Evolutionary conservation across 2,113 vertebrate genomes (phyloP).

Genomic region (Uria aalge): DNA sequence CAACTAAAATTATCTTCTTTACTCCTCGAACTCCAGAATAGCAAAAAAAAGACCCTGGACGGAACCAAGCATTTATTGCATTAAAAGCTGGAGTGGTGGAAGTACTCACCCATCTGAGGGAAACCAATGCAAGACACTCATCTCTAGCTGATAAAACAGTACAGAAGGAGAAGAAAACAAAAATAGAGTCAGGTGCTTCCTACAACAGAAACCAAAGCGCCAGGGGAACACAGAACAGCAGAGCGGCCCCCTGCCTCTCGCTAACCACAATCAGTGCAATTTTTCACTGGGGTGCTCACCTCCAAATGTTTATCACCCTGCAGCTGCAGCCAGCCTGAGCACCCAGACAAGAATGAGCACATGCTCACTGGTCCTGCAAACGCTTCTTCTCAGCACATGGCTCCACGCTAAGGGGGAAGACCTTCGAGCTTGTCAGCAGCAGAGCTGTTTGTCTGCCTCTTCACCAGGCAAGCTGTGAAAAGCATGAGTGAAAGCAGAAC

Average conservation of each 20-base stretch:
- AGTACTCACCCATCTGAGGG: not conserved
- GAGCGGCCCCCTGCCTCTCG: fast-evolving
- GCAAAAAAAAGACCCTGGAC: not conserved
- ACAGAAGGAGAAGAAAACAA: not conserved
- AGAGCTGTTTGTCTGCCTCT: not conserved
- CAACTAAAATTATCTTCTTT: not conserved
- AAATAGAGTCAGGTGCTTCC: conserved; percentile 50
- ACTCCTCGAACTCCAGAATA: not conserved
- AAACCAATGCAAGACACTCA: not conserved
- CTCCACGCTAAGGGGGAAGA: fast-evolving
- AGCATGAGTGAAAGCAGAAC: not conserved
- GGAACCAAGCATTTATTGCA: not conserved
- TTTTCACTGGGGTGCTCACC: not conserved
- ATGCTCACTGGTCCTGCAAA: not conserved
- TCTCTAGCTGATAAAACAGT: not conserved
- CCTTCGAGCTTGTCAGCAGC: not conserved
- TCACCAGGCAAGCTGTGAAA: not conserved
- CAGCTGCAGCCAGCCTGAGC: not conserved
- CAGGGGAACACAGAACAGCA: not conserved
- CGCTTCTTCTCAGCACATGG: not conserved
- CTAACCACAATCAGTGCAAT: not conserved
- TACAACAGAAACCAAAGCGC: not conserved
- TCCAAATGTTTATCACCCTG: not conserved
- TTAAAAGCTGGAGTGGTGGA: not conserved
- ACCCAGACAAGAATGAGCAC: not conserved